Conservation (phyloP, 2,888 invertebrate genomes). For the Ganaspis brasiliensis region DNA sequence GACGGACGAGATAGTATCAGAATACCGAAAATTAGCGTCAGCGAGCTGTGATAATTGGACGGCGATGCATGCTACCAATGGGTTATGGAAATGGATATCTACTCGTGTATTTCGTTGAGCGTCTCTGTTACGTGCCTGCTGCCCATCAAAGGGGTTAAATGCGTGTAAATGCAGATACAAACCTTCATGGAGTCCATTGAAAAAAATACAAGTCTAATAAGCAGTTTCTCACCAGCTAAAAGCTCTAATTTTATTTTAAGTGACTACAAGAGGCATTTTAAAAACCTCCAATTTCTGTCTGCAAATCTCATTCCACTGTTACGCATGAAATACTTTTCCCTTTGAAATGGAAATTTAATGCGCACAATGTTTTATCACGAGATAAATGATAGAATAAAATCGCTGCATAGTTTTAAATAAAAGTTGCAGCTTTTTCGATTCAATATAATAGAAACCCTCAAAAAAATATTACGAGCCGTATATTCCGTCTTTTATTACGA, state of each 20-base stretch:
- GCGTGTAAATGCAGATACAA: slow-evolving; percentile 68
- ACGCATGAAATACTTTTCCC: slow-evolving; percentile 20
- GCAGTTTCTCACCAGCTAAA: slow-evolving; percentile 26
- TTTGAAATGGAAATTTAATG: slow-evolving; percentile 34
- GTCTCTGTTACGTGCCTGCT: slow-evolving; percentile 60
- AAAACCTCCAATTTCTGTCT: slow-evolving; percentile 16
- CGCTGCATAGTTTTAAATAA: neutral
- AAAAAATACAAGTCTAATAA: slow-evolving; percentile 34
- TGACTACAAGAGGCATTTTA: slow-evolving; percentile 11
- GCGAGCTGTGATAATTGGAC: slow-evolving; percentile 73
- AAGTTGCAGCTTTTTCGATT: neutral
- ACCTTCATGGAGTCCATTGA: neutral
- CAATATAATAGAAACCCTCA: neutral
- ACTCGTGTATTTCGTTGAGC: slow-evolving; percentile 66
- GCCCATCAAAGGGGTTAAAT: slow-evolving; percentile 75
- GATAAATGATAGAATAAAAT: slow-evolving; percentile 5
- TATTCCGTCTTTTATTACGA: too few species aligned
- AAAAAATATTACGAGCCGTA: neutral
- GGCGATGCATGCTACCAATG: slow-evolving; percentile 67
- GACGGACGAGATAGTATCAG: slow-evolving; percentile 74
- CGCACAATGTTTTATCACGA: neutral
- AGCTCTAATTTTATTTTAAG: slow-evolving; percentile 31
- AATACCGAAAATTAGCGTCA: slow-evolving; percentile 73
- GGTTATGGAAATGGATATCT: slow-evolving; percentile 54
- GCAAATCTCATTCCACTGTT: neutral